A percentile compares a stretch with the other conserved stretches of the same genome.
Conservation (phyloP, 1,140 invertebrate genomes). For the Lepidotrigona ventralis region DNA sequence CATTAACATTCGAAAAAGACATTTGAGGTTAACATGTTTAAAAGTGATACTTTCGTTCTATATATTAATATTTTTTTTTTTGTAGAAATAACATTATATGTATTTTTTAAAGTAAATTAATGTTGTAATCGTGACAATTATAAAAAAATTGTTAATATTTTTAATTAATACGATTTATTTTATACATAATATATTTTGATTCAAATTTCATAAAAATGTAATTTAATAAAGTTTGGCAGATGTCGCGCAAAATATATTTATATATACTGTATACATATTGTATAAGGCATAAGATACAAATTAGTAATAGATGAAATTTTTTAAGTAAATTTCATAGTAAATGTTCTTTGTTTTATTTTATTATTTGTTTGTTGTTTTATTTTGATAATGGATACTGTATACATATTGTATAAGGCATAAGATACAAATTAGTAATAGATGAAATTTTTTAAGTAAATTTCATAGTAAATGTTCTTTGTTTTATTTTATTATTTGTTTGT, state of each 20-base stretch:
- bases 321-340: no score
- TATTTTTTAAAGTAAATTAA: not conserved
- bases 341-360: no score
- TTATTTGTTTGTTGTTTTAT: no score
- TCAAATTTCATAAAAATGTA: not conserved
- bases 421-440: no score
- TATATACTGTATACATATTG: no score
- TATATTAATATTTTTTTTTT: not conserved
- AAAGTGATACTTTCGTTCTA: not conserved
- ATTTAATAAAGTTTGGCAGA: not conserved
- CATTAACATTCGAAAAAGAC: not conserved
- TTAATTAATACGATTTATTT: not conserved
- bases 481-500: no score
- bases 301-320: no score
- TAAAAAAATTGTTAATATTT: not conserved
- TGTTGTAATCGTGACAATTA: not conserved
- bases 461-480: no score
- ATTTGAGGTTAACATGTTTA: not conserved
- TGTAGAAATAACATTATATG: not conserved
- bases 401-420: no score
- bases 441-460: no score
- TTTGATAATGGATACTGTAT: no score
- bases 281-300: no score
- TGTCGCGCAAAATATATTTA: constrained; percentile 3
- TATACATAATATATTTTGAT: not conserved